phyloP scores from a whole-genome alignment of 2,797 vertebrate genomes.

The Urophycis tenuis region DNA sequence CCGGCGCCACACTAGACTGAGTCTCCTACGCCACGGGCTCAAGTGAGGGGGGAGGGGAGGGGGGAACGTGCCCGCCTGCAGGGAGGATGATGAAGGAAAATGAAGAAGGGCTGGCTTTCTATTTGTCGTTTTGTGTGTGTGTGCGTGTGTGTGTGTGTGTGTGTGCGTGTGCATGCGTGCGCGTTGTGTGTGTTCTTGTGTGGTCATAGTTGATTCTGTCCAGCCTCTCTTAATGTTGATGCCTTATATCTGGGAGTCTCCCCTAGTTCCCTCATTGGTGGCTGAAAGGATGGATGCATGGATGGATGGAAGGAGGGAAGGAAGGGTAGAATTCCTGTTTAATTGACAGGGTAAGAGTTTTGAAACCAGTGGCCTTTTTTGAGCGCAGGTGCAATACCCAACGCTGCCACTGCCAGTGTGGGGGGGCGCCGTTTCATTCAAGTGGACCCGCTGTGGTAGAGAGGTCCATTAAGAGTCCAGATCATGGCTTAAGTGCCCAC shows the following conservation, averaged over 20 bases:
- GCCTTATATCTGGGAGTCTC: conserved; percentile 42
- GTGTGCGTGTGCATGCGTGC: neutral
- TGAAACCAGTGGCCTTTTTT: conserved; percentile 32
- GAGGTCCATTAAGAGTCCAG: neutral
- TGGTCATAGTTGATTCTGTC: conserved; percentile 12
- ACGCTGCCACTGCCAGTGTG: neutral
- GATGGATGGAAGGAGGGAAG: conserved; percentile 6
- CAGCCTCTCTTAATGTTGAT: conserved; percentile 43
- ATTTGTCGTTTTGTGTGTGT: neutral
- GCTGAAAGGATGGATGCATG: conserved; percentile 7
- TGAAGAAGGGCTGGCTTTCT: conserved; percentile 26
- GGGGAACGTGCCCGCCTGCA: neutral
- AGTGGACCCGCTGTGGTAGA: neutral
- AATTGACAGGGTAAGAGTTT: conserved; percentile 28
- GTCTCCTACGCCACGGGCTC: conserved; percentile 65
- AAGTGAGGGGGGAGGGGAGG: conserved; percentile 52
- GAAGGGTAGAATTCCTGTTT: conserved; percentile 13
- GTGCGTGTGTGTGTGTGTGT: neutral
- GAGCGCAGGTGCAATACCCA: conserved; percentile 13
- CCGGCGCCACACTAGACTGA: conserved; percentile 60
- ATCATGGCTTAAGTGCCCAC: neutral
- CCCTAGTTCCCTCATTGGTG: conserved; percentile 14
- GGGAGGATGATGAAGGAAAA: neutral
- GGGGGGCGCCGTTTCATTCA: neutral
- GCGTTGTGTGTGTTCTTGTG: neutral